phyloP scores from a whole-genome alignment of 2,797 vertebrate species.

The Rhinatrema bivittatum region DNA sequence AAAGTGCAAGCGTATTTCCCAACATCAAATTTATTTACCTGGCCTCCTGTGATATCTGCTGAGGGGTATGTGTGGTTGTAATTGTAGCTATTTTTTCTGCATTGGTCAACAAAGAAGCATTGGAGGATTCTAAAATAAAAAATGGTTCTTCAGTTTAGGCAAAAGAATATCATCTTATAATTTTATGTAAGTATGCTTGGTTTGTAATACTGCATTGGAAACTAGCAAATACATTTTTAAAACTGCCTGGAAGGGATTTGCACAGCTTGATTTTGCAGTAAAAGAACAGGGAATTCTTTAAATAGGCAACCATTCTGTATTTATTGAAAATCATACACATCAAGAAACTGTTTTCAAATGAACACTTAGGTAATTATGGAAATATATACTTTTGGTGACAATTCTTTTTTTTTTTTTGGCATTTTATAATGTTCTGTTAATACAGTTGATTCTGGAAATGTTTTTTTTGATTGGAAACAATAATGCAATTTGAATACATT shows the following conservation, averaged over 20 bases:
- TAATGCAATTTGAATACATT: no score
- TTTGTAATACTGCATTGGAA: constrained; percentile 6
- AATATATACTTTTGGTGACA: no score
- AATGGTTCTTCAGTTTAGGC: constrained; percentile 16
- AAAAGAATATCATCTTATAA: background rate
- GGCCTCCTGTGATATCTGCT: constrained; percentile 79
- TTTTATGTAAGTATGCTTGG: background rate
- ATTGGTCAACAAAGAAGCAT: constrained; percentile 92
- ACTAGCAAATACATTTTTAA: constrained; percentile 4
- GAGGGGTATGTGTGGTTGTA: constrained; percentile 91
- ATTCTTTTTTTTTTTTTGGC: no score
- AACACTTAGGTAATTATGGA: no score
- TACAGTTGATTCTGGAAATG: no score
- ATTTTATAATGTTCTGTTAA: no score
- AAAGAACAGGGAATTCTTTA: background rate
- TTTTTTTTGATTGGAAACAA: no score
- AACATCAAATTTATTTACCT: constrained; percentile 65
- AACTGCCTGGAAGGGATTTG: background rate
- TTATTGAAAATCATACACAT: background rate
- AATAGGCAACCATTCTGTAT: background rate
- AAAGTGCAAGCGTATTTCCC: no score
- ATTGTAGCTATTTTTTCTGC: constrained; percentile 98
- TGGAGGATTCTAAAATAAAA: constrained; percentile 81
- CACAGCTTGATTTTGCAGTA: background rate
- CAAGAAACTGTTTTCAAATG: no score